Conservation (phyloP, 2,797 vertebrate genomes). For the Mormyrus proboscirostris region DNA sequence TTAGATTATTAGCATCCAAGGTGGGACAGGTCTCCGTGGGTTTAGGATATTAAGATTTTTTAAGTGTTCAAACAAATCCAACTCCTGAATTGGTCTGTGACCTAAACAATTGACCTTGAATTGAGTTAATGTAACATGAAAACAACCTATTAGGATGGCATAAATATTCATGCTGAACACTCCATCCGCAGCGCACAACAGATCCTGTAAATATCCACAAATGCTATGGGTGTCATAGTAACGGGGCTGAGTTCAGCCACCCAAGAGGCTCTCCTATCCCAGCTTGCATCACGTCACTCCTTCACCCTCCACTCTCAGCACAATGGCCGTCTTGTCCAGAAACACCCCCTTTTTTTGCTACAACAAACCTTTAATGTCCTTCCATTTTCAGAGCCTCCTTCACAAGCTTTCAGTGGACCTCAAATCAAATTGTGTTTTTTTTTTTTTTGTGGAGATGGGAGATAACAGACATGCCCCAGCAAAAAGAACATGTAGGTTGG, state of each 20-base stretch:
- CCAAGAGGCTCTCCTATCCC: neutral
- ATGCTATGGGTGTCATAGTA: neutral
- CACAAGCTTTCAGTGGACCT: neutral
- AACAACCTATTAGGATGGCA: neutral
- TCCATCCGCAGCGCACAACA: neutral
- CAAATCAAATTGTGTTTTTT: neutral
- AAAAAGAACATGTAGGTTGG: neutral
- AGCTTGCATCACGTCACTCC: neutral
- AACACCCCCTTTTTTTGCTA: neutral
- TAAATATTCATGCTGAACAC: neutral
- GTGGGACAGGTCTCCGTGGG: neutral
- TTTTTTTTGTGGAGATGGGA: neutral
- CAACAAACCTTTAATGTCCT: neutral
- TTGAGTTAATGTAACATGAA: neutral
- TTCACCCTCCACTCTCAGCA: neutral
- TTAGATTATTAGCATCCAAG: neutral
- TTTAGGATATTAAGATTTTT: constrained; percentile 10
- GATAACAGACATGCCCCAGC: neutral
- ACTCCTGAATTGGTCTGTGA: constrained; percentile 7
- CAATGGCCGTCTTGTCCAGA: neutral
- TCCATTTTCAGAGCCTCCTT: neutral
- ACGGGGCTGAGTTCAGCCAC: neutral
- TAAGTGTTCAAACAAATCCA: constrained; percentile 2
- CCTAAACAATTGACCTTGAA: constrained; percentile 7
- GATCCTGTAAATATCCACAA: constrained; percentile 3